Evolutionary conservation across 2,797 vertebrate species (phyloP), one percentile per base, ranked within the genome.

Genomic region (Eupleurogrammus muticus): DNA sequence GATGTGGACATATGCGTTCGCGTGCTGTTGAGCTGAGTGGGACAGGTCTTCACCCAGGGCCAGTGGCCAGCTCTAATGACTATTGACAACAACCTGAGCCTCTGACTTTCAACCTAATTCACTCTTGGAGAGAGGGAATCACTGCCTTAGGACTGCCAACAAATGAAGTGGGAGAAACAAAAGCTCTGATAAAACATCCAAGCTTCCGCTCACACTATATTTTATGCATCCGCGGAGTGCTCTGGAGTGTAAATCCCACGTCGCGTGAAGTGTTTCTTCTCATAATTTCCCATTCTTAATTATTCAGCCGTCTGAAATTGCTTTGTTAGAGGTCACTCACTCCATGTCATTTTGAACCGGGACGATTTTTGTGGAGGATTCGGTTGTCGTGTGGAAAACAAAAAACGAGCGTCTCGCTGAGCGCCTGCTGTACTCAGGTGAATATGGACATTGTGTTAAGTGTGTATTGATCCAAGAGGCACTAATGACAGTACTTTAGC

Each of bases 11-110:
- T 71, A 80, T 77, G 77, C 67, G 60, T 82, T 57, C 16, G 38
- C 5, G 9, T 67, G 56, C 56, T 80, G 86, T 80, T 67, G 81
- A 89, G 78, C 69, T 65, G 61, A 81, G 71, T 24, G 57, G 75
- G 81, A 80, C 73, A 78, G 77, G 85, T 88, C 84, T 72, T 88
- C 74, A 91, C 87, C 89, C 75, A 72, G 75, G 80, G 87, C 85
- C 82, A 80, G 73, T 67, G 70, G 83, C 64, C 65, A 87, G 69
- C 82, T 85, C 87, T 93, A 91, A 92, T 90, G 83, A 88, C 82
- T 90, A 91, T 92, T 89, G 90, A 94, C 92, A 92, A 83, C 84
- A 90, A 84, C 82, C 89, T 92, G 91, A 93, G 91, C 90, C 86
- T 82, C 81, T 92, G 86, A 89, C 90, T 92, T 93, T 90, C 82